phyloP scores from a whole-genome alignment of 2,797 vertebrate species.

The Poeciliopsis presidionis region DNA sequence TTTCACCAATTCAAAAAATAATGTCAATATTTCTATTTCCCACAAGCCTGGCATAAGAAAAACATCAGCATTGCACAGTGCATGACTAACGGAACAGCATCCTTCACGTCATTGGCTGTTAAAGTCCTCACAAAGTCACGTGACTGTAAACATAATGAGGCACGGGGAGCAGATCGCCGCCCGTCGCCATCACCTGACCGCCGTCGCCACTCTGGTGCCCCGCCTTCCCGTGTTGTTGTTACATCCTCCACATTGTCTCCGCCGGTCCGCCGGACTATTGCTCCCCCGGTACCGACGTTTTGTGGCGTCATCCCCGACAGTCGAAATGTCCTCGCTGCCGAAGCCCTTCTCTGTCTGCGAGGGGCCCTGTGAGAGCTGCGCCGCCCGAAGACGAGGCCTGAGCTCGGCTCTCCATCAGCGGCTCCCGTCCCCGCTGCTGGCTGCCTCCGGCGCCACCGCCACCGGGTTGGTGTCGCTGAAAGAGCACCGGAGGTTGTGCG shows the following conservation, averaged over 20 bases:
- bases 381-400: slow-evolving; percentile 57
- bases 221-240: slow-evolving; percentile 57
- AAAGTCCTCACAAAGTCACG: slow-evolving; percentile 50
- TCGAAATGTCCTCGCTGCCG: slow-evolving; percentile 79
- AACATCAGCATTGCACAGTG: not conserved
- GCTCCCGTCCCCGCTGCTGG: slow-evolving; percentile 40
- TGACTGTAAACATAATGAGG: slow-evolving; percentile 38
- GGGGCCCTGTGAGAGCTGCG: slow-evolving; percentile 70
- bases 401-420: slow-evolving; percentile 31
- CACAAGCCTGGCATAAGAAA: not conserved
- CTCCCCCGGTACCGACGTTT: not conserved
- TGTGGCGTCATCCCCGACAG: not conserved
- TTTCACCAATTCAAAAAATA: not conserved
- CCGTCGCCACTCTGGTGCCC: slow-evolving; percentile 46
- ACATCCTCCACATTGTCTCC: slow-evolving; percentile 42
- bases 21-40: not conserved
- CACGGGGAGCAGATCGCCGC: slow-evolving; percentile 53
- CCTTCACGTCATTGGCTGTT: slow-evolving; percentile 56
- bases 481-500: slow-evolving; percentile 39
- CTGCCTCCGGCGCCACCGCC: slow-evolving; percentile 5
- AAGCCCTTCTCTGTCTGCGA: slow-evolving; percentile 79
- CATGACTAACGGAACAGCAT: slow-evolving; percentile 7
- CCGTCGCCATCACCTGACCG: slow-evolving; percentile 52
- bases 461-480: slow-evolving; percentile 47
- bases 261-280: slow-evolving; percentile 1